Evolutionary conservation across 1,140 invertebrate species (phyloP), one percentile per base, ranked within the genome.

Genomic region (Zaprionus nigranus): DNA sequence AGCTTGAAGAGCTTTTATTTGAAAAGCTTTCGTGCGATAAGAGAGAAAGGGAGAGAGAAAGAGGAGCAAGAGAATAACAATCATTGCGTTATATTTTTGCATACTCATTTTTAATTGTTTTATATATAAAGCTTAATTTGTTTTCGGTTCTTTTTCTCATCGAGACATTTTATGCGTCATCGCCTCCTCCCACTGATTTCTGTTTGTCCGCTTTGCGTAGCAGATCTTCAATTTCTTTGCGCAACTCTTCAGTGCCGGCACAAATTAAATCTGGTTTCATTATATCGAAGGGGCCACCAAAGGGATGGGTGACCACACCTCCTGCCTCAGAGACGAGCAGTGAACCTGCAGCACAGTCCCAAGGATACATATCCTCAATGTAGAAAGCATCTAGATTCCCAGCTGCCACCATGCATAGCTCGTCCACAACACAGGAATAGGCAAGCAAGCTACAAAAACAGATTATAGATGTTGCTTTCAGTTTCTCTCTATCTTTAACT

Each of bases 321-420:
- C 97, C 97, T 22, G 97, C 96, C 93, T 97, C 97, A 75, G 93
- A 90, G 1, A 96, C 94, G 57, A 97, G 95, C 28, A 97, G 84
- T 77, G 93, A 94, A 9, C 95, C 96, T 5, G 95, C 96, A 43
- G 95, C 95, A 58, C 95, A 95, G 79, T 96, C 96, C 96, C 96
- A 96, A 51, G 94, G 93, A 60, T 96, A 94, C 76, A 96, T 93
- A 38, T 95, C 94, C 92, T 96, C 96, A 76, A 97, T 96, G 53
- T 95, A 95, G 92, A 96, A 97, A 4, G 94, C 95, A 93, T 97
- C 96, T 15, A 95, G 93, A 79, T 94, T 93, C 46, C 96, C 97
- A 83, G 94, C 94, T 13, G 97, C 96, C 9, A 97, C 95, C 71
- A 95, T 95, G 82, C 96, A 96, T 65, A 97, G 93, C 24, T 96